Evolutionary conservation across 2,113 vertebrate species (phyloP), one percentile per base, ranked within the genome.

Genomic region (Apodemus sylvaticus): DNA sequence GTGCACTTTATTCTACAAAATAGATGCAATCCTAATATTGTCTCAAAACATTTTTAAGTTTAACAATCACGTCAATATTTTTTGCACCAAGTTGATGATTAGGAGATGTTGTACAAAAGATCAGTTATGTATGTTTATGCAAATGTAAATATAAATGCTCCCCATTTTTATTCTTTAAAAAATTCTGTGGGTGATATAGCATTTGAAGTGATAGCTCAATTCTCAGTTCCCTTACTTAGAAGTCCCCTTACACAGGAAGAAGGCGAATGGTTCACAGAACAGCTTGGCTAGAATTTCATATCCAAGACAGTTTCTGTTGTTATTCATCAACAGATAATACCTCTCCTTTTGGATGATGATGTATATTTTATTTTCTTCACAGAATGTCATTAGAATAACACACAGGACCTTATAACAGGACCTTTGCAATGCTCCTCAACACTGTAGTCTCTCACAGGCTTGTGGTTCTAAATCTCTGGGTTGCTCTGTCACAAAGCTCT

Each of bases 301-400:
- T 62, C 20, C 4, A 3, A 48, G 34, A 39, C 42, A 71, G 29
- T 96, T 96, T 95, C 58, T 36, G 10, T 82, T 55, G 71, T 91
- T 94, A 97, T 92, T 29, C 60, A 62, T 88, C 73, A 97, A 60
- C 24, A 96, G 96, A 92, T 94, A 73, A 64, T 71, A 79, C 14
- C 34, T 81, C 88, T 68, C 60, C 16, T 89, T 97, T 97, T 55
- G 86, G 94, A 82, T 4, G 79, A n/a, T 42, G 89, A 87, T 90
- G 7, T 7, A 62, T 78, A 26, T 89, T 97, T 98, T 89, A 79
- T 97, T 97, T 97, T 95, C 62, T 34, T 58, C n/a, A 53, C 85
- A 96, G 68, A 89, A 96, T 93, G 26, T 42, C 26, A 19, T 70
- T 42, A 48, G 53, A 77, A 34, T 36, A 45, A 39, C 13, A 64